phyloP scores from a whole-genome alignment of 2,113 vertebrate genomes.

The Prionailurus bengalensis region DNA sequence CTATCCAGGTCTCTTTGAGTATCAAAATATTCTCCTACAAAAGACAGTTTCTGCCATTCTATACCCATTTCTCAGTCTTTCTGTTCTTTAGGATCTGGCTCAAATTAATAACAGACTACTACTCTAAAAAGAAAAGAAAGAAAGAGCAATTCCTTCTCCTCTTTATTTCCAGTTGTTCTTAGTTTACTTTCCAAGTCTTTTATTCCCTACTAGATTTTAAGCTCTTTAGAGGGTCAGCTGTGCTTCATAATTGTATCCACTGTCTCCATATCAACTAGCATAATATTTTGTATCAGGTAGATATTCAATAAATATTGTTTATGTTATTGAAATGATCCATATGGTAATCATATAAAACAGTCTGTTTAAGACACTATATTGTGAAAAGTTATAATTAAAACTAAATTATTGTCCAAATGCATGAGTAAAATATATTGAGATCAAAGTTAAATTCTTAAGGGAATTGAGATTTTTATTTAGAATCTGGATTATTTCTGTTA shows the following conservation, averaged over 20 bases:
- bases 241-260: neutral
- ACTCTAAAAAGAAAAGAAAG: neutral
- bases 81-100: neutral
- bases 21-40: neutral
- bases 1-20: neutral
- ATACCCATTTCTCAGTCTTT: neutral
- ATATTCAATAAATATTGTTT: neutral
- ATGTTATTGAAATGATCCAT: neutral
- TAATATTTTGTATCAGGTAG: neutral
- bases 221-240: neutral
- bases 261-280: neutral
- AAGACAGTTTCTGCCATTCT: neutral
- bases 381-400: conserved; percentile 7
- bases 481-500: neutral
- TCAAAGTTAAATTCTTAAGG: neutral
- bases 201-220: neutral
- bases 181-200: neutral
- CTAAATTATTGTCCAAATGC: neutral
- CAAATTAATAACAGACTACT: neutral
- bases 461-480: neutral
- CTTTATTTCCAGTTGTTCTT: neutral
- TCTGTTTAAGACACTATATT: neutral
- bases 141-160: neutral
- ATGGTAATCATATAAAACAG: neutral
- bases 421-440: neutral